A percentile compares a stretch with the other conserved stretches of the same genome.
phyloP scores from a whole-genome alignment of 2,113 vertebrate genomes.

The Dicerorhinus sumatrensis region DNA sequence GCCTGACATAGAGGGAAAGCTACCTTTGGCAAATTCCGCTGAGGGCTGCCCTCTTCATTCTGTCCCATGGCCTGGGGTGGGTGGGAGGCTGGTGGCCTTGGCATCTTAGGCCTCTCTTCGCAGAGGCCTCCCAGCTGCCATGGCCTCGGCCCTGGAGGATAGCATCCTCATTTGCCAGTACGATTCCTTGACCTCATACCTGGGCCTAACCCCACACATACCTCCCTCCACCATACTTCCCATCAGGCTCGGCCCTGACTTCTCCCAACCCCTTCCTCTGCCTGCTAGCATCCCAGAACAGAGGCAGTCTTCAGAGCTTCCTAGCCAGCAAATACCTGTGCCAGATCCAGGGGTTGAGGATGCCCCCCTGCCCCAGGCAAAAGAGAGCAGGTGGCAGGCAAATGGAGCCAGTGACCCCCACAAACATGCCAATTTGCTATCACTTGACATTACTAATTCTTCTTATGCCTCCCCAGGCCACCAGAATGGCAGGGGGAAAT shows the following conservation, averaged over 20 bases:
- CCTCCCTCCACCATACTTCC: not conserved
- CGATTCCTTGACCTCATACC: conserved; percentile 1
- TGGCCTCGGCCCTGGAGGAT: not conserved
- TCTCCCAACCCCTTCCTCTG: not conserved
- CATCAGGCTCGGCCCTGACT: not conserved
- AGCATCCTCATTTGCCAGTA: not conserved
- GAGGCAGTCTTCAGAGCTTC: not conserved
- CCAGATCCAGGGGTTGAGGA: not conserved
- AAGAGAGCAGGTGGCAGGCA: not conserved
- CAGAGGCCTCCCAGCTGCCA: not conserved
- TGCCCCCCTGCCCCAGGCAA: not conserved
- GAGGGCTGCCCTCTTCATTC: not conserved
- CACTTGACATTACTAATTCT: not conserved
- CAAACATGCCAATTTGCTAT: not conserved
- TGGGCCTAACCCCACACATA: not conserved
- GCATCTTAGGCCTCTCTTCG: not conserved
- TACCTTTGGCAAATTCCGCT: conserved; percentile 23
- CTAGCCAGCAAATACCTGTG: not conserved
- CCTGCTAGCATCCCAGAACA: not conserved
- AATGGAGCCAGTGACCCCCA: not conserved
- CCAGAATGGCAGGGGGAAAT: conserved; percentile 43
- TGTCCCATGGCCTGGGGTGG: not conserved
- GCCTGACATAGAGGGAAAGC: not conserved
- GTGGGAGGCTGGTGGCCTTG: not conserved
- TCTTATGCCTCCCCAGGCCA: conserved; percentile 32